Conservation (phyloP, 2,797 vertebrate genomes). For the Chelmon rostratus region DNA sequence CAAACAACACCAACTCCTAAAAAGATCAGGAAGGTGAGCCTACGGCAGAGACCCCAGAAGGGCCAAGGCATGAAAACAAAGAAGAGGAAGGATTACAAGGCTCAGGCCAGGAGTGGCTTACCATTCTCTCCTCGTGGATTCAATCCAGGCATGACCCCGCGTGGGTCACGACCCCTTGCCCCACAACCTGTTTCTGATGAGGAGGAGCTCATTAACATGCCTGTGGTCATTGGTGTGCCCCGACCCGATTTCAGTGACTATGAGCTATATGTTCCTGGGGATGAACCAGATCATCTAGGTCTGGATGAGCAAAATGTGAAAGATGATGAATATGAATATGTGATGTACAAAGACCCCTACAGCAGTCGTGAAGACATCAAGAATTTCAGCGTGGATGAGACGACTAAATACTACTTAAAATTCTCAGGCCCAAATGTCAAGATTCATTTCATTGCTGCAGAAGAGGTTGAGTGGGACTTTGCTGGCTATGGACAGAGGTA, state of each 20-base stretch:
- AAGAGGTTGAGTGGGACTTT: conserved; percentile 95
- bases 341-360: conserved; percentile 92
- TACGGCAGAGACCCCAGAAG: conserved; percentile 68
- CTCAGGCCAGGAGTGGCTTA: conserved; percentile 62
- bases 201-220: conserved; percentile 67
- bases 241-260: conserved; percentile 89
- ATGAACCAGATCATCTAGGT: conserved; percentile 52
- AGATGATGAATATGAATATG: conserved; percentile 84
- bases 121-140: conserved; percentile 79
- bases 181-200: conserved; percentile 63
- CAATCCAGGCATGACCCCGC: conserved; percentile 64
- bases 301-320: conserved; percentile 13
- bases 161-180: conserved; percentile 67
- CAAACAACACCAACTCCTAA: conserved; percentile 42
- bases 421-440: conserved; percentile 82
- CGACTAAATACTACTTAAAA: conserved; percentile 87
- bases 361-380: conserved; percentile 76
- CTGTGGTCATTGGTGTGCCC: conserved; percentile 89
- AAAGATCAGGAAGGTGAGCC: conserved; percentile 64
- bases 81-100: conserved; percentile 81
- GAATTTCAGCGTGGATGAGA: conserved; percentile 83
- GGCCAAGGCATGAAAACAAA: conserved; percentile 84
- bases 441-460: conserved; percentile 92
- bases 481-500: conserved; percentile 86
- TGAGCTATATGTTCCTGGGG: conserved; percentile 81